These are phyloP conservation scores for Falcaria lacertinaria DNA, from an alignment of 2,888 invertebrate species.

Conservation along the genomic window DNA sequence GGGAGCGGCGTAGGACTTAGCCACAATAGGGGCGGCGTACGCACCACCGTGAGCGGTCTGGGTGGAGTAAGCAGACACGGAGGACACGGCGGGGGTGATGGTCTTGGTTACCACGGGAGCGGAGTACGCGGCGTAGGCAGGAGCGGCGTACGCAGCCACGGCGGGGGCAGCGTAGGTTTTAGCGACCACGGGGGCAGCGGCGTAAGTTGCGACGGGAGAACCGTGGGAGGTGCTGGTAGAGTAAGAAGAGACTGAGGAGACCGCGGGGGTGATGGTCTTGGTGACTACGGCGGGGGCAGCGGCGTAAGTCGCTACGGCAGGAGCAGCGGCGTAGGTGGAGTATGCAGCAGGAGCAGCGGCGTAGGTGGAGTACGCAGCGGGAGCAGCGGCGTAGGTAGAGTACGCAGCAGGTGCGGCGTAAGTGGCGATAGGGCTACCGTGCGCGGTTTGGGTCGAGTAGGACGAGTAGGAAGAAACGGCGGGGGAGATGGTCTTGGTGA, in stretches of 20 bases:
- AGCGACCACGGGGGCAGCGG: conserved; percentile 60
- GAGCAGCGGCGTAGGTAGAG: conserved; percentile 44
- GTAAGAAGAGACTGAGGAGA: conserved; percentile 47
- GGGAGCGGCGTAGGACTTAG: conserved; percentile 37
- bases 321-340: conserved; percentile 61
- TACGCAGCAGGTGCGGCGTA: conserved; percentile 34
- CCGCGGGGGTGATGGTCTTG: conserved; percentile 44
- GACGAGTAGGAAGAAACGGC: conserved; percentile 46
- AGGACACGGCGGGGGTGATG: conserved; percentile 41
- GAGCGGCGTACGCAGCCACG: conserved; percentile 28
- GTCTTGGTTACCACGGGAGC: conserved; percentile 37
- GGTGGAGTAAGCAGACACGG: conserved; percentile 46
- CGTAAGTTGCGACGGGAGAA: conserved; percentile 53
- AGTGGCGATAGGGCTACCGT: conserved; percentile 39
- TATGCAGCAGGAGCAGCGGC: conserved; percentile 25
- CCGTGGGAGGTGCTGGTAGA: conserved; percentile 46
- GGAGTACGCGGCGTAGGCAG: conserved; percentile 52
- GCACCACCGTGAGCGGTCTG: conserved; percentile 47
- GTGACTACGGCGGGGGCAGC: conserved; percentile 44
- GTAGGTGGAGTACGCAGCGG: conserved; percentile 41
- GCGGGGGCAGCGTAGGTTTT: conserved; percentile 54
- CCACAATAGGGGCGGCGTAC: conserved; percentile 52
- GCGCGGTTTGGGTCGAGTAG: conserved; percentile 40
- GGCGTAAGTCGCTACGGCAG: conserved; percentile 43
- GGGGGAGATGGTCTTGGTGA: conserved; percentile 56